Evolutionary conservation across 2,888 invertebrate species (phyloP).

Genomic region (Lasioglossum leucozonium): DNA sequence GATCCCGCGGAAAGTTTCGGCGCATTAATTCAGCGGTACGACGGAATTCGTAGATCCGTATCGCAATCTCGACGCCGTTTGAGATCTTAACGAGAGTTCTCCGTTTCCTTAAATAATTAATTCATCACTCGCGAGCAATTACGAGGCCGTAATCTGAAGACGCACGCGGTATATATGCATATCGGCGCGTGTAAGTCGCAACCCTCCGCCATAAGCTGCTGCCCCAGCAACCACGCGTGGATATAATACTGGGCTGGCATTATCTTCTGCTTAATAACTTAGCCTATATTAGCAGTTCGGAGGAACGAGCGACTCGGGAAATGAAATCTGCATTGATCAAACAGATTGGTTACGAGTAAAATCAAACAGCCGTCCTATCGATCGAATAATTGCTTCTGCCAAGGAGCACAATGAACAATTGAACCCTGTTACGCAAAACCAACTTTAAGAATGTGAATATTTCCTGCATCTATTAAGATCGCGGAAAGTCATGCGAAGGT

Average conservation of each 20-base stretch:
- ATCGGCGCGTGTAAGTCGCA: slow-evolving; percentile 37
- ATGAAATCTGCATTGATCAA: slow-evolving; percentile 17
- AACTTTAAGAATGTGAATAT: background rate
- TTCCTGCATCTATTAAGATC: no score
- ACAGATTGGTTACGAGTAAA: slow-evolving; percentile 6
- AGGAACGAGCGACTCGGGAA: background rate
- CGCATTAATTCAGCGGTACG: background rate
- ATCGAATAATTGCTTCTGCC: background rate
- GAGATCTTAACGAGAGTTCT: background rate
- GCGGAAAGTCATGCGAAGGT: no score
- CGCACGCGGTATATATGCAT: slow-evolving; percentile 28
- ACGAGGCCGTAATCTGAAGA: slow-evolving; percentile 33
- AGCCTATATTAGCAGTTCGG: background rate
- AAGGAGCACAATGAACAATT: background rate
- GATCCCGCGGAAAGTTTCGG: background rate
- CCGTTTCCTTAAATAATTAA: slow-evolving; percentile 39
- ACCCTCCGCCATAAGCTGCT: slow-evolving; percentile 37
- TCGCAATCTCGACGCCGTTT: slow-evolving; percentile 1
- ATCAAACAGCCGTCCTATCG: background rate
- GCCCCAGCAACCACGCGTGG: slow-evolving; percentile 14
- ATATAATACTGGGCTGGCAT: slow-evolving; percentile 29
- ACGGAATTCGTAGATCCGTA: background rate
- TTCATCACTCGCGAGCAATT: slow-evolving; percentile 23
- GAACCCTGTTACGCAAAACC: background rate
- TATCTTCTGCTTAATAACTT: slow-evolving; percentile 54